phyloP scores from a whole-genome alignment of 2,113 vertebrate species.

The Callionymus lyra region DNA sequence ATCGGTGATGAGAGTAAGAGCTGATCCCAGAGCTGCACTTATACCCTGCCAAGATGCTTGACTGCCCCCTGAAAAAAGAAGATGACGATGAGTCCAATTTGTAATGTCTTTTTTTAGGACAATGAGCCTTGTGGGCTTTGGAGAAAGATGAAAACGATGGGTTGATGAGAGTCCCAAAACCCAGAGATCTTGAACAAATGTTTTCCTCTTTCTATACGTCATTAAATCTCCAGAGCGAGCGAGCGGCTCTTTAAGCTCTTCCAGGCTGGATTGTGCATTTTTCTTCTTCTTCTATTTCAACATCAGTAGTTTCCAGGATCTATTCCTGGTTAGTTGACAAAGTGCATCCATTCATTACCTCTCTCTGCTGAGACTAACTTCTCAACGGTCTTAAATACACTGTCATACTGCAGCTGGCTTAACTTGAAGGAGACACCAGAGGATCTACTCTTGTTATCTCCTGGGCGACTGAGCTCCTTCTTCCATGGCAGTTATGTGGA shows the following conservation, averaged over 20 bases:
- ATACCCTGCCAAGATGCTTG: constrained; percentile 21
- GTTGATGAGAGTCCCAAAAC: constrained; percentile 40
- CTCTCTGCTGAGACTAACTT: no score
- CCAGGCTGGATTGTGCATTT: no score
- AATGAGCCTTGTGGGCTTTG: constrained; percentile 45
- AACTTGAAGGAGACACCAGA: no score
- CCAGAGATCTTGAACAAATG: constrained; percentile 41
- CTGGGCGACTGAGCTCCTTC: no score
- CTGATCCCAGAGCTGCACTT: constrained; percentile 9
- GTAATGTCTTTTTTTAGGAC: constrained; percentile 51
- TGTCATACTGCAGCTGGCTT: no score
- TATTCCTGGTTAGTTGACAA: no score
- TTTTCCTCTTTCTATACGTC: constrained; percentile 37
- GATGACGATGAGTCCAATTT: constrained; percentile 23
- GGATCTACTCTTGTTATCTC: no score
- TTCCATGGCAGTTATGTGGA: no score
- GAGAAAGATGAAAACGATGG: constrained; percentile 41
- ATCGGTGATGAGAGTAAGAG: neutral
- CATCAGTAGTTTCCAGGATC: no score
- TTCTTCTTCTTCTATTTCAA: no score
- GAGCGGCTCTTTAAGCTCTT: neutral
- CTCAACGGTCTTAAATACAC: no score
- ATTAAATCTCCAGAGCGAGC: constrained; percentile 23
- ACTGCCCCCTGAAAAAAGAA: constrained; percentile 29
- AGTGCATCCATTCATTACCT: no score